Conservation (phyloP, 2,797 vertebrate species). For the Mareca penelope region DNA sequence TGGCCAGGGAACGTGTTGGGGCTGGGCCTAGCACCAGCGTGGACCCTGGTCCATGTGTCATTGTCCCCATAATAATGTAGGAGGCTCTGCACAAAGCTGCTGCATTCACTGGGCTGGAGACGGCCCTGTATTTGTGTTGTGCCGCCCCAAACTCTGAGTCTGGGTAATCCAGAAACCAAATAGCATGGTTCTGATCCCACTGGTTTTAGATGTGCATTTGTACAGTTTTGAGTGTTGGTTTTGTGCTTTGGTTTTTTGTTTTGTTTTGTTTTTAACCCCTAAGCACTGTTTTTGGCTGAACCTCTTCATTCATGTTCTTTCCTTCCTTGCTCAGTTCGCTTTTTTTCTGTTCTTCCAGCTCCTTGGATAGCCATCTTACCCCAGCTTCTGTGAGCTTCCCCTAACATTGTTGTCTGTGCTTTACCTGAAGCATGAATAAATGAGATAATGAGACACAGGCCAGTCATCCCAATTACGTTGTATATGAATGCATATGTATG, state of each 20-base stretch:
- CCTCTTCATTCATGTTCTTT: background rate
- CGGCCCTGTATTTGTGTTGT: background rate
- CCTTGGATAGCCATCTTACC: background rate
- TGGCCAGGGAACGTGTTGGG: background rate
- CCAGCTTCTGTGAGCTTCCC: background rate
- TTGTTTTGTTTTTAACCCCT: background rate
- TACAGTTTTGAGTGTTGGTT: background rate
- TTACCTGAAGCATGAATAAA: conserved; percentile 17
- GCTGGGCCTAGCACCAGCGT: background rate
- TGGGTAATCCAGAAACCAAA: background rate
- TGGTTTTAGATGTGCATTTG: accelerated
- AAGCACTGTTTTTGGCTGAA: background rate
- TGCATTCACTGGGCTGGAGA: background rate
- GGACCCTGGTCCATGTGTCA: background rate
- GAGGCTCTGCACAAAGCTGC: background rate
- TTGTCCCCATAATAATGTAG: background rate
- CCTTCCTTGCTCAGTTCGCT: background rate
- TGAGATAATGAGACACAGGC: background rate
- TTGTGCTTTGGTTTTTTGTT: background rate
- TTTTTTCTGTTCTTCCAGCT: background rate
- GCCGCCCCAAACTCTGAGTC: background rate
- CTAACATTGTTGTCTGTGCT: background rate
- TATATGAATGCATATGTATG: background rate
- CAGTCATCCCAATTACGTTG: background rate
- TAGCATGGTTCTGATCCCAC: background rate